These are phyloP conservation scores for Pterostichus madidus DNA, from an alignment of 2,888 invertebrate genomes.

Conservation along the genomic window DNA sequence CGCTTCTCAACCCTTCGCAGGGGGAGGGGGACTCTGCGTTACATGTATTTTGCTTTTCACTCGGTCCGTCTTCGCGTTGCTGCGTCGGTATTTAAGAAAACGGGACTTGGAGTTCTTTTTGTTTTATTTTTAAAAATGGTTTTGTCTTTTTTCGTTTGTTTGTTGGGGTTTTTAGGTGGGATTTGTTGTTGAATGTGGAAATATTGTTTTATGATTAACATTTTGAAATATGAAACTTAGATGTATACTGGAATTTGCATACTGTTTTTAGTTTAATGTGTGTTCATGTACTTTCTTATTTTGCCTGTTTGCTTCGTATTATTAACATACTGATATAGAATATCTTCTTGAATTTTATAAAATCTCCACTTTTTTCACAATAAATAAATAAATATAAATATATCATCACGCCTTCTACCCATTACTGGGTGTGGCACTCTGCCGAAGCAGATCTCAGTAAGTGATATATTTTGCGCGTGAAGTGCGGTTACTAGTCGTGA, in stretches of 20 bases:
- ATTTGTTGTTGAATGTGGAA: conserved; percentile 28
- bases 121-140: conserved; percentile 41
- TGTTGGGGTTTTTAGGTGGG: background rate
- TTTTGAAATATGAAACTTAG: conserved; percentile 22
- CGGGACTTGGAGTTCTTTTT: conserved; percentile 20
- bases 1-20: conserved; percentile 76
- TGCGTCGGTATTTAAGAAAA: conserved; percentile 38
- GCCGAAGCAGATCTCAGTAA: no score
- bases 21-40: conserved; percentile 70
- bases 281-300: background rate
- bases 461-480: no score
- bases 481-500: no score
- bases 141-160: conserved; percentile 26
- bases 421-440: no score
- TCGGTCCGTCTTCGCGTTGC: conserved; percentile 22
- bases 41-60: conserved; percentile 74
- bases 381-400: no score
- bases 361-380: background rate
- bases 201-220: conserved; percentile 37
- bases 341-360: background rate
- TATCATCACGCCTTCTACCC: no score
- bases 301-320: background rate
- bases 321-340: no score
- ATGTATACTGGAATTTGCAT: conserved; percentile 2
- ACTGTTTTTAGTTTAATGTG: conserved; percentile 15